These are phyloP conservation scores for Drosophila aff. DNA, from an alignment of 1,140 invertebrate species.

Conservation along the genomic window DNA sequence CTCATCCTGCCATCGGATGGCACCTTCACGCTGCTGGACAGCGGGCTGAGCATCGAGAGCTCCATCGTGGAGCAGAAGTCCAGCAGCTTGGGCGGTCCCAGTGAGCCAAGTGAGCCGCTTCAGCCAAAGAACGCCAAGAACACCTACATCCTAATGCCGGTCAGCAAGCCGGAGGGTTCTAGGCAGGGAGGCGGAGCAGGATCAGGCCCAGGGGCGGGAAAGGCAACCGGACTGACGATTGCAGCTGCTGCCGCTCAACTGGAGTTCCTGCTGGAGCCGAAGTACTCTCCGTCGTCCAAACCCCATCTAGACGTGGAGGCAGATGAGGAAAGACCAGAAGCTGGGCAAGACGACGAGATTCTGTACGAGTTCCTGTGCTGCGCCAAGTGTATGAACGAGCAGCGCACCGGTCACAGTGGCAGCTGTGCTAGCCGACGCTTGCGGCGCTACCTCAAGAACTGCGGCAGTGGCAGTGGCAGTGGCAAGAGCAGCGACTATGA, in stretches of 20 bases:
- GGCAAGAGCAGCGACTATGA: constrained; percentile 24
- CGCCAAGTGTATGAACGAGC: constrained; percentile 84
- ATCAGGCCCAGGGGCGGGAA: neutral
- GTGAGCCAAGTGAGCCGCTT: neutral
- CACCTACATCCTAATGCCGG: constrained; percentile 82
- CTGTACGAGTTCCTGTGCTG: constrained; percentile 84
- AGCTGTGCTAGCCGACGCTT: constrained; percentile 52
- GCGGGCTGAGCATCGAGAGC: constrained; percentile 82
- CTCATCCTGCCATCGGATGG: constrained; percentile 83
- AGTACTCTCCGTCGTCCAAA: constrained; percentile 67
- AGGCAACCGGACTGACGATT: constrained; percentile 23
- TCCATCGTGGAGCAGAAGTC: constrained; percentile 63
- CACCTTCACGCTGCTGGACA: constrained; percentile 81
- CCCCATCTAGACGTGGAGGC: neutral
- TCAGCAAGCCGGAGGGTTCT: constrained; percentile 47
- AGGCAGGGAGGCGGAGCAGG: constrained; percentile 9
- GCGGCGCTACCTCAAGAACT: constrained; percentile 60
- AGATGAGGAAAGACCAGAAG: constrained; percentile 4
- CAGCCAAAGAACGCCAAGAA: constrained; percentile 58
- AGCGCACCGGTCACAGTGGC: constrained; percentile 48
- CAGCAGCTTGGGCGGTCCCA: constrained; percentile 2
- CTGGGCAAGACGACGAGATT: constrained; percentile 55
- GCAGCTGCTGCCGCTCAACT: constrained; percentile 68
- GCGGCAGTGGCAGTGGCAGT: constrained; percentile 18
- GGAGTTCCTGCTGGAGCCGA: constrained; percentile 76